A percentile compares a stretch with the other conserved stretches of the same genome.
phyloP scores from a whole-genome alignment of 2,888 invertebrate species.

The Brassicogethes aeneus region DNA sequence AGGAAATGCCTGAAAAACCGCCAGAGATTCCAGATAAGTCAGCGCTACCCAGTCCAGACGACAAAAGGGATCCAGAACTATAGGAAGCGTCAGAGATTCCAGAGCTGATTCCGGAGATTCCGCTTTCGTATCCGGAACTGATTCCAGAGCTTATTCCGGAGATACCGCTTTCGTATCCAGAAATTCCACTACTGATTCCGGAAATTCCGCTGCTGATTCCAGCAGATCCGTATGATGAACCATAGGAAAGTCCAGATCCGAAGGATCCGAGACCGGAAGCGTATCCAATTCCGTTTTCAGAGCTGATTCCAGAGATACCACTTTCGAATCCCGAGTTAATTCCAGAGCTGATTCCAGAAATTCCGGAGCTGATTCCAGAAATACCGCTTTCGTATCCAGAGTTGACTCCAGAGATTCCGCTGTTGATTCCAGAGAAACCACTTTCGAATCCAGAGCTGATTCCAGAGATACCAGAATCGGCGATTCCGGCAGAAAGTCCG shows the following conservation, averaged over 20 bases:
- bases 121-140: neutral
- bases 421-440: neutral
- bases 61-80: no score
- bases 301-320: neutral
- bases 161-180: no score
- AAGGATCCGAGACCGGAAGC: neutral
- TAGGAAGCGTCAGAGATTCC: neutral
- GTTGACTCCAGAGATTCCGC: conserved; percentile 6
- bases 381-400: neutral
- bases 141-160: no score
- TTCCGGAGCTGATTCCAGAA: neutral
- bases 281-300: neutral
- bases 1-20: no score
- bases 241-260: neutral
- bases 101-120: neutral
- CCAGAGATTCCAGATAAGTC: no score
- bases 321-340: neutral
- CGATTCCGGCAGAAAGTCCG: conserved; percentile 5
- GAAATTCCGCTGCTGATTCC: conserved; percentile 2
- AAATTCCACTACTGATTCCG: no score
- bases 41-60: no score
- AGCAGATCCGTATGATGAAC: neutral
- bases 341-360: neutral
- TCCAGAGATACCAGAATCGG: conserved; percentile 2
- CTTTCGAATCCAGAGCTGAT: conserved; percentile 5